phyloP scores from a whole-genome alignment of 2,888 invertebrate species.

The Pyrrhosoma nymphula region DNA sequence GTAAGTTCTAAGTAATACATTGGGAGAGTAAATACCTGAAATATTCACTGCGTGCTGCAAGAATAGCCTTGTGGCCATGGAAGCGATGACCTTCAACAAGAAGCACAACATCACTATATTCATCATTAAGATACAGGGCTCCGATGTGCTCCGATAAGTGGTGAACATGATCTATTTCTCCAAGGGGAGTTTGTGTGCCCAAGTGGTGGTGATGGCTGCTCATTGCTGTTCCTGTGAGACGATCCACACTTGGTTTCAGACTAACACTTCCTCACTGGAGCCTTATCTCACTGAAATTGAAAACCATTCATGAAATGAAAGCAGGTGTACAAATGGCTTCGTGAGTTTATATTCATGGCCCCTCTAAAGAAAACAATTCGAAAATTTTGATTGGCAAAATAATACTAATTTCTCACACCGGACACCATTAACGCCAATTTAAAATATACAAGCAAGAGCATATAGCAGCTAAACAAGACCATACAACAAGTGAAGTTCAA shows the following conservation, averaged over 20 bases:
- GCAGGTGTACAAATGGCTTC: background rate
- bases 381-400: no score
- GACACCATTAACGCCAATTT: no score
- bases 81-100: conserved; percentile 88
- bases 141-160: conserved; percentile 93
- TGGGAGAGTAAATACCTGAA: conserved; percentile 84
- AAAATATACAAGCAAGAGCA: no score
- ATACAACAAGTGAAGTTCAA: no score
- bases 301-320: background rate
- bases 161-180: conserved; percentile 84
- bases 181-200: conserved; percentile 77
- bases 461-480: no score
- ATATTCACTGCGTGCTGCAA: conserved; percentile 97
- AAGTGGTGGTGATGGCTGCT: conserved; percentile 75
- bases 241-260: background rate
- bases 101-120: conserved; percentile 94
- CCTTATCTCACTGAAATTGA: background rate
- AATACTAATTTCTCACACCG: no score
- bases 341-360: background rate
- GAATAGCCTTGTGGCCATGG: conserved; percentile 89
- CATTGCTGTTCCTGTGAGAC: conserved; percentile 68
- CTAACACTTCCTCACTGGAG: background rate
- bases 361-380: background rate
- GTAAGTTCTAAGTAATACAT: background rate
- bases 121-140: conserved; percentile 90